Evolutionary conservation across 2,797 vertebrate species (phyloP).

Genomic region (Hydrolagus colliei): DNA sequence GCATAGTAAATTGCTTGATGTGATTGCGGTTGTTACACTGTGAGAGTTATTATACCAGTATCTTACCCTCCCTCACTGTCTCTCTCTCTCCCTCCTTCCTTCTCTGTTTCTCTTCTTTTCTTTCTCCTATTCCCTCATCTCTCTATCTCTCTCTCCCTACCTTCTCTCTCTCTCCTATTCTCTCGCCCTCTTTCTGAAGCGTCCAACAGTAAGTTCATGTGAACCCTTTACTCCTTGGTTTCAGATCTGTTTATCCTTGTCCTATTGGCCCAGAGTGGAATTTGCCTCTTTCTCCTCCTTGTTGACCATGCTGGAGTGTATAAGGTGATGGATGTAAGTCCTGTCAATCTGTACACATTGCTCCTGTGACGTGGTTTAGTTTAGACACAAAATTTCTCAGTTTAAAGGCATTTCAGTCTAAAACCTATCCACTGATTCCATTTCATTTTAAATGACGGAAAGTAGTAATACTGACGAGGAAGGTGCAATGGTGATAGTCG

Average conservation of each 20-base stretch:
- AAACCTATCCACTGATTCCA: no score
- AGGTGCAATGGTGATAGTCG: no score
- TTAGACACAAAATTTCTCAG: background rate
- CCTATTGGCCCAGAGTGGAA: conserved; percentile 49
- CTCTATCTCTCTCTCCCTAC: no score
- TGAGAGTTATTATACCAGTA: background rate
- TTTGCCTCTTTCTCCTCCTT: conserved; percentile 62
- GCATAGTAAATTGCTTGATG: background rate
- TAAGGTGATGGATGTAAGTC: conserved; percentile 57
- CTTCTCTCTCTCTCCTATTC: no score
- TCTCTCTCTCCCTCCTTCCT: no score
- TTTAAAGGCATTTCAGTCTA: no score
- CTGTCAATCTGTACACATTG: background rate
- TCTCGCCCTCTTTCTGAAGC: background rate
- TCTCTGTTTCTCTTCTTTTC: no score
- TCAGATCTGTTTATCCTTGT: conserved; percentile 57
- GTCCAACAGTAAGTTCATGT: background rate
- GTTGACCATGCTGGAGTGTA: conserved; percentile 56
- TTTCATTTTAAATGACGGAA: no score
- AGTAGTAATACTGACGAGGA: no score
- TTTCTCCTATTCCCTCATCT: no score
- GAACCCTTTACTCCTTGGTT: background rate
- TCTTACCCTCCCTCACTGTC: background rate
- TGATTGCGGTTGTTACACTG: background rate
- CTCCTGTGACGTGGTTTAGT: background rate